These are phyloP conservation scores for Choloepus didactylus DNA, from an alignment of 2,797 vertebrate species.

Conservation along the genomic window DNA sequence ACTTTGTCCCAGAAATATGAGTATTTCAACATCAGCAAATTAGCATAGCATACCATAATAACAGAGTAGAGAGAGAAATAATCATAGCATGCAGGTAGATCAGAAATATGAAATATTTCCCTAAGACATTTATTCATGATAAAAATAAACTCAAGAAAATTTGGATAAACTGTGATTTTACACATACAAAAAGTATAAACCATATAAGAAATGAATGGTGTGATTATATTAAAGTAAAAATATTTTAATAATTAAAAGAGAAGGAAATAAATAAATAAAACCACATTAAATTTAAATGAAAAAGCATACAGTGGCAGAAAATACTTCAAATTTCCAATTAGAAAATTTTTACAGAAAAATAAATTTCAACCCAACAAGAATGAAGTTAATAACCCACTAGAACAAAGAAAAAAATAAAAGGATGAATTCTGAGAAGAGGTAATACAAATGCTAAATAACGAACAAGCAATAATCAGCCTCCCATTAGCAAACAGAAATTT, in stretches of 20 bases:
- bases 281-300: not conserved
- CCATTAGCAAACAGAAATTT: not conserved
- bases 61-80: not conserved
- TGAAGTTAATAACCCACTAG: not conserved
- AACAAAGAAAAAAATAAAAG: not conserved
- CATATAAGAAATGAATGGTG: not conserved
- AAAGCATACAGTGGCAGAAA: not conserved
- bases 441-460: not conserved
- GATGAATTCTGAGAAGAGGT: not conserved
- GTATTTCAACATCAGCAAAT: not conserved
- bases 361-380: not conserved
- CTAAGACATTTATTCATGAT: not conserved
- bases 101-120: not conserved
- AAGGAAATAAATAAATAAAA: not conserved
- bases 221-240: not conserved
- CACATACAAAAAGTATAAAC: not conserved
- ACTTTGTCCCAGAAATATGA: not conserved
- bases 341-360: not conserved
- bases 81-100: not conserved
- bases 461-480: not conserved
- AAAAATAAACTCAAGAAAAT: not conserved
- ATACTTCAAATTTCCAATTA: not conserved
- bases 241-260: not conserved
- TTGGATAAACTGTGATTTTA: not conserved
- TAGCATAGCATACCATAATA: not conserved